Evolutionary conservation across 2,888 invertebrate genomes (phyloP).

Genomic region (Eurytoma adleriae): DNA sequence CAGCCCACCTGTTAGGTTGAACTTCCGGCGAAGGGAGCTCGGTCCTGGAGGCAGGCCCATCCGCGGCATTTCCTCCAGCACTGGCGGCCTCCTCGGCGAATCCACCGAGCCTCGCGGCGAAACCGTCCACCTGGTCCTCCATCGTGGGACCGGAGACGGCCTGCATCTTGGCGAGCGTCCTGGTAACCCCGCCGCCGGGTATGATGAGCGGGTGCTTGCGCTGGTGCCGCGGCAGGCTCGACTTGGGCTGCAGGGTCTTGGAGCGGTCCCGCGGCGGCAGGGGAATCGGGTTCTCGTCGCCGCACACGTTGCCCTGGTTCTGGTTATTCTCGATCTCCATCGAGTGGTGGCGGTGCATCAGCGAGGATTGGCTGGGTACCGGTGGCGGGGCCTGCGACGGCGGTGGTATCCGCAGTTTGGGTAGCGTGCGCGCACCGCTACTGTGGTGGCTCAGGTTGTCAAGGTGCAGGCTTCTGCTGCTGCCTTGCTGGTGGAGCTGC

Average conservation of each 20-base stretch:
- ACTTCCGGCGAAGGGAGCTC: conserved; percentile 62
- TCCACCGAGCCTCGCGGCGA: neutral
- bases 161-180: conserved; percentile 81
- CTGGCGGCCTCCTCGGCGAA: neutral
- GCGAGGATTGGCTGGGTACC: conserved; percentile 44
- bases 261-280: conserved; percentile 87
- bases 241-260: conserved; percentile 80
- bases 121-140: conserved; percentile 73
- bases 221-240: conserved; percentile 84
- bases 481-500: conserved; percentile 10
- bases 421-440: conserved; percentile 70
- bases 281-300: conserved; percentile 83
- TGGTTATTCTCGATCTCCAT: conserved; percentile 68
- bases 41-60: conserved; percentile 56
- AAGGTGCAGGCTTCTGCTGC: conserved; percentile 47
- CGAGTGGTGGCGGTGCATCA: conserved; percentile 58
- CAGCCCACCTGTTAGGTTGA: conserved; percentile 66
- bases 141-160: conserved; percentile 74
- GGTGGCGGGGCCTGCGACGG: conserved; percentile 63
- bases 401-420: conserved; percentile 69
- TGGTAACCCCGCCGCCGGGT: conserved; percentile 81
- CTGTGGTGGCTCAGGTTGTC: conserved; percentile 61
- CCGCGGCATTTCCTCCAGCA: neutral
- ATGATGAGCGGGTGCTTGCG: conserved; percentile 89
- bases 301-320: conserved; percentile 68